A percentile compares a stretch with the other conserved stretches of the same genome.
Conservation (phyloP, 2,797 vertebrate species). For the Melanotaenia boesemani region DNA sequence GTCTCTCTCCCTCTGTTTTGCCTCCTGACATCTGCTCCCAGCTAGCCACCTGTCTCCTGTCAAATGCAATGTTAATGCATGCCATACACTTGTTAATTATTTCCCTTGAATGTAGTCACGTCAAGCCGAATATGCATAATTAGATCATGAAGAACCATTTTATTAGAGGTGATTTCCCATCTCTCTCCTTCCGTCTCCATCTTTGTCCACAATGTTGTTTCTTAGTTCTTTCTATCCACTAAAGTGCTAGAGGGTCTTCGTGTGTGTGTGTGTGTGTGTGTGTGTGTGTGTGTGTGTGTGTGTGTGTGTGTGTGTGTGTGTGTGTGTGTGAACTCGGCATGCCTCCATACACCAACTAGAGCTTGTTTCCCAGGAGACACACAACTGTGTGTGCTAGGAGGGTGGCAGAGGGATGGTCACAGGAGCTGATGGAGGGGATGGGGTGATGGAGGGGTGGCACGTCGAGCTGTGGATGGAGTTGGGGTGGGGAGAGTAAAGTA, state of each 20-base stretch:
- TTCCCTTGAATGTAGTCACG: constrained; percentile 70
- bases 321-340: constrained; percentile 59
- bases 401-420: constrained; percentile 76
- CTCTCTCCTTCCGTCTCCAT: constrained; percentile 32
- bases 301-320: constrained; percentile 44
- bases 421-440: constrained; percentile 58
- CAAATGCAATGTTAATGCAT: constrained; percentile 75
- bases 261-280: constrained; percentile 45
- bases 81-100: constrained; percentile 78
- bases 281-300: constrained; percentile 46
- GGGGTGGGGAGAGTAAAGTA: constrained; percentile 61
- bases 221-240: constrained; percentile 69
- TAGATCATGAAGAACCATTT: constrained; percentile 69
- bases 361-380: constrained; percentile 79
- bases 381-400: constrained; percentile 80
- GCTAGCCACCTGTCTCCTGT: constrained; percentile 80
- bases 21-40: constrained; percentile 76
- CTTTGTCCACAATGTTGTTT: constrained; percentile 57
- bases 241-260: constrained; percentile 52
- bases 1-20: constrained; percentile 40
- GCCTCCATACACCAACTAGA: constrained; percentile 70
- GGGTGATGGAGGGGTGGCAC: constrained; percentile 72
- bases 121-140: constrained; percentile 75
- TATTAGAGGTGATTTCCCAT: constrained; percentile 73
- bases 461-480: constrained; percentile 52